phyloP scores from a whole-genome alignment of 2,888 invertebrate species.

The Ennomos fuscantarius region DNA sequence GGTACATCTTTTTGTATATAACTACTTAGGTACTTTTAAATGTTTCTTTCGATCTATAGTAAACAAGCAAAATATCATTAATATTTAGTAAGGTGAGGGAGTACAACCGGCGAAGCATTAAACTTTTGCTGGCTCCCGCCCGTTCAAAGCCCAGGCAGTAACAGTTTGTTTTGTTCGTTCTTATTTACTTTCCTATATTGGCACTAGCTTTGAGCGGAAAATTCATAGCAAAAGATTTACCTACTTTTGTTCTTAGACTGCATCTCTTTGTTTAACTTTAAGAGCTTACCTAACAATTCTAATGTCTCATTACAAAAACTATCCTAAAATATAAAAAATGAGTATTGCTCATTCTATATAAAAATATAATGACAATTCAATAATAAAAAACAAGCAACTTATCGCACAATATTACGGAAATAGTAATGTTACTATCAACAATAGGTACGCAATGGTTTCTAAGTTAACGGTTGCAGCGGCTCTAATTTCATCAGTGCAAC shows the following conservation, averaged over 20 bases:
- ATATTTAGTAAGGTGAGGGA: too few relatives aligned
- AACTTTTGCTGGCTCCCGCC: slow-evolving; percentile 12
- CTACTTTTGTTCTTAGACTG: slow-evolving; percentile 21
- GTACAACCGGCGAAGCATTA: too few relatives aligned
- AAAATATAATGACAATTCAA: neutral
- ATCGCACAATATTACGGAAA: slow-evolving; percentile 33
- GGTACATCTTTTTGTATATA: too few relatives aligned
- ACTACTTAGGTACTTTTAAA: too few relatives aligned
- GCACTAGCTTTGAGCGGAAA: slow-evolving; percentile 39
- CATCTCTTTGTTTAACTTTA: slow-evolving; percentile 6
- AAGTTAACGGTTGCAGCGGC: slow-evolving; percentile 38
- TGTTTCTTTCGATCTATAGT: too few relatives aligned
- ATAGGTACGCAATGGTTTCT: slow-evolving; percentile 35
- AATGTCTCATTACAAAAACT: too few relatives aligned
- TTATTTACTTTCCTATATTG: slow-evolving; percentile 40
- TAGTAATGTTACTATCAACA: slow-evolving; percentile 36
- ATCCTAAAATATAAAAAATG: too few relatives aligned
- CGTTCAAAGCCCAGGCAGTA: slow-evolving; percentile 19
- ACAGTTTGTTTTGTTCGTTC: slow-evolving; percentile 28
- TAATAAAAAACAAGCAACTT: slow-evolving; percentile 12
- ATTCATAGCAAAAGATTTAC: slow-evolving; percentile 33
- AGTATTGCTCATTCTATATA: too few relatives aligned
- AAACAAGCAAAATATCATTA: too few relatives aligned
- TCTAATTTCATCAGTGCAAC: slow-evolving; percentile 46
- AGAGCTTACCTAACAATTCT: too few relatives aligned